Evolutionary conservation across 2,888 invertebrate genomes (phyloP), one percentile per base, ranked within the genome.

Genomic region (Erebia palarica): DNA sequence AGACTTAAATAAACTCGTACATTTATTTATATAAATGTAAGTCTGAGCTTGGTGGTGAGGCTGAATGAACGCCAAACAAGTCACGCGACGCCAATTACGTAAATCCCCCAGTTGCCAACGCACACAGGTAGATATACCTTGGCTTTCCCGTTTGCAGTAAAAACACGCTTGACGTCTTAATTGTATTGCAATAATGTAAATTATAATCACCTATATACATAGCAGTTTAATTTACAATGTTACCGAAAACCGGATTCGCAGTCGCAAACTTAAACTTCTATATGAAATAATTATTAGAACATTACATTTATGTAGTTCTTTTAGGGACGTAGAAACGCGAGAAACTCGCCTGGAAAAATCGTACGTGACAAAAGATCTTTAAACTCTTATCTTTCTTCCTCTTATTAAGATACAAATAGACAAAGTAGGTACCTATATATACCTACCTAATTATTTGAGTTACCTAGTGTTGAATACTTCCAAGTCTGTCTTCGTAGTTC

Each of bases 41-140:
- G 76, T 63, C 69, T 73, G 73, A 78, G 77, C 73, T 78, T 74
- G 74, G 75, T 77, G 76, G 78, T 79, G 79, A 80, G 82, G 79
- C 85, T 91, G 88, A 91, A 91, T 91, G 91, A 87, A 89, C 82
- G 78, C 72, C 68, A 77, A 78, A 78, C 79, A 73, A 83, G 89
- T 88, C 91, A 92, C 90, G 91, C 90, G 86, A 91, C 80, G 78
- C 75, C 74, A 74, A 77, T 90, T 90, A 90, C 88, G 86, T 91
- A 91, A 90, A 84, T 36, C 49, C 75, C 76, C 75, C 76, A 82
- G 85, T 89, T 88, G 85, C 84, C 84, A 85, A 84, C 84, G 84
- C 79, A 76, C 76, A 85, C 84, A 18, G 13, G 42, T 27, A 60
- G 42, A 9, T 53, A 65, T 53, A 53, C 44, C 65, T 18, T 79